Percentiles rank a stretch among this genome's conserved stretches.
Conservation (phyloP, 2,888 invertebrate species). For the Neoascia interrupta region DNA sequence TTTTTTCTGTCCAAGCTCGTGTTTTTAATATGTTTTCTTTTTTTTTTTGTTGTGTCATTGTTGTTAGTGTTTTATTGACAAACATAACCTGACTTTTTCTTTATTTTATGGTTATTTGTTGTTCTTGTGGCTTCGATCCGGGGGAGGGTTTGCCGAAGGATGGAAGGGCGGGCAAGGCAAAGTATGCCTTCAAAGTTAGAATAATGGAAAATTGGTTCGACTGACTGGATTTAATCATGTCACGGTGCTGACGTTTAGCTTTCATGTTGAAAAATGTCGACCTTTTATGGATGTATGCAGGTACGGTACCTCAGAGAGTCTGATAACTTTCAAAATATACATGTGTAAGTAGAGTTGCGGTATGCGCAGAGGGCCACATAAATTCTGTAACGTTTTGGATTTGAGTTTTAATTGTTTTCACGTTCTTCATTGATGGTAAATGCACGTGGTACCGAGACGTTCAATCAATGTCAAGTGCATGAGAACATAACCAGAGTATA, state of each 20-base stretch:
- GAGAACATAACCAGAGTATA: no score
- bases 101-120: not conserved
- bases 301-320: no score
- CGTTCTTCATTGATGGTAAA: no score
- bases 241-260: slow-evolving; percentile 24
- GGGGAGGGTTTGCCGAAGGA: not conserved
- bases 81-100: not conserved
- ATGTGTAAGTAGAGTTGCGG: no score
- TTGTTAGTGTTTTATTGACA: slow-evolving; percentile 2
- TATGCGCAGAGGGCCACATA: no score
- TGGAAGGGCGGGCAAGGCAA: not conserved
- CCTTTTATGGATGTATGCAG: no score
- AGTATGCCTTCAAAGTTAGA: not conserved
- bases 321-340: no score
- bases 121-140: not conserved
- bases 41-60: slow-evolving; percentile 1
- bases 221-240: slow-evolving; percentile 22
- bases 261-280: no score
- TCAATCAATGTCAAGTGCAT: no score
- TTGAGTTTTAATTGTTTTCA: no score
- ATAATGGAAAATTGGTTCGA: slow-evolving; percentile 11
- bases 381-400: no score
- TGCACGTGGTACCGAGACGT: no score
- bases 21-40: not conserved
- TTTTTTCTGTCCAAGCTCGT: not conserved